Percentiles rank a stretch among this genome's conserved stretches.
phyloP scores from a whole-genome alignment of 92 coral and sea anemone species.

The Diadumene lineata region DNA sequence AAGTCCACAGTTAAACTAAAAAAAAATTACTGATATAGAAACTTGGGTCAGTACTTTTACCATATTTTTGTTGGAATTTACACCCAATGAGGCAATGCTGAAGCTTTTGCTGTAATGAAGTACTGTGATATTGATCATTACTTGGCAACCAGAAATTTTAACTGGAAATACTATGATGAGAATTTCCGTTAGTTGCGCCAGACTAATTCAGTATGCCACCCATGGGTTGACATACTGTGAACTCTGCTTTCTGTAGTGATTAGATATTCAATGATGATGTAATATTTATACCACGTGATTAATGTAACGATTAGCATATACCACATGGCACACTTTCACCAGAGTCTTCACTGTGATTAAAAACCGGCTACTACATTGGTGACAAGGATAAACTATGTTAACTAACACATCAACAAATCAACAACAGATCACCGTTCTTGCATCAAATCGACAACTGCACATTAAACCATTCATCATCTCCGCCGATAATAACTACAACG shows the following conservation, averaged over 20 bases:
- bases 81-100: conserved; percentile 29
- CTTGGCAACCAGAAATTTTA: conserved; percentile 24
- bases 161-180: conserved; percentile 50
- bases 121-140: conserved; percentile 46
- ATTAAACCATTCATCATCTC: no score
- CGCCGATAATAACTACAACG: no score
- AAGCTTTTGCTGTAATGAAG: conserved; percentile 45
- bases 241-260: conserved; percentile 39
- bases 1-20: conserved; percentile 14
- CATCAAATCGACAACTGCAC: no score
- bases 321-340: no score
- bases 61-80: conserved; percentile 35
- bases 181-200: conserved; percentile 47
- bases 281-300: no score
- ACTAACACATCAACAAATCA: no score
- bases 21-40: conserved; percentile 16
- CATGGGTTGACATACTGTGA: conserved; percentile 49
- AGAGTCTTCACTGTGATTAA: no score
- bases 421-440: no score
- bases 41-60: conserved; percentile 41
- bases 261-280: no score
- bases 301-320: no score
- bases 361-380: no score
- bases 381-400: no score
- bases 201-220: neutral